Evolutionary conservation across 2,888 invertebrate genomes (phyloP).

Genomic region (Oligia strigilis): DNA sequence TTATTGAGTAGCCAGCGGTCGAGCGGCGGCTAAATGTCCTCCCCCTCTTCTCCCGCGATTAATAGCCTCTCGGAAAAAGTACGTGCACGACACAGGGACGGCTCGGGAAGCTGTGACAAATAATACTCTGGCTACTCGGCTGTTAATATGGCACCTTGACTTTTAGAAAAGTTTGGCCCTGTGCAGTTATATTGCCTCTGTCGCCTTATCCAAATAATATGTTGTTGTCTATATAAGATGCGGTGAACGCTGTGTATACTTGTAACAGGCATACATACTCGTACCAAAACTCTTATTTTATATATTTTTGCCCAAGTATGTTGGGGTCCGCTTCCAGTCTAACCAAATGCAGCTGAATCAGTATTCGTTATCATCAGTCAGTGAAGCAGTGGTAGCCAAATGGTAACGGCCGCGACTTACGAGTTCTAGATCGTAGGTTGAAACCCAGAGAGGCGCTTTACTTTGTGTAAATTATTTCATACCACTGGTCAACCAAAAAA

Average conservation of each 20-base stretch:
- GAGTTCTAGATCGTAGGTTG: too few relatives aligned
- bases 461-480: too few relatives aligned
- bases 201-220: background rate
- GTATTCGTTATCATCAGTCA: background rate
- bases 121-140: background rate
- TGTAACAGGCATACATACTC: background rate
- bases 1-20: conserved; percentile 62
- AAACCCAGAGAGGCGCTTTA: too few relatives aligned
- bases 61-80: conserved; percentile 82
- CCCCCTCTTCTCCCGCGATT: conserved; percentile 73
- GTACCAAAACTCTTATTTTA: background rate
- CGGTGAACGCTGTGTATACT: too few relatives aligned
- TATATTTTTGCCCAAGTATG: background rate
- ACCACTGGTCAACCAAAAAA: too few relatives aligned
- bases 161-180: background rate
- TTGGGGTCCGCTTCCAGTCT: background rate
- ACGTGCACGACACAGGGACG: conserved; percentile 75
- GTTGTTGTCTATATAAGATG: background rate
- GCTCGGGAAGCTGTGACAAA: conserved; percentile 29
- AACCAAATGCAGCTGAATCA: background rate
- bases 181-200: background rate
- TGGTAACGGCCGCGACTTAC: too few relatives aligned
- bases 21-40: conserved; percentile 77
- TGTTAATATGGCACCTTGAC: background rate
- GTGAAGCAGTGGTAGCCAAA: background rate